Percentiles rank a stretch among this genome's conserved stretches.
Conservation (phyloP, 1,140 invertebrate species). For the Euura saliciscinereae region DNA sequence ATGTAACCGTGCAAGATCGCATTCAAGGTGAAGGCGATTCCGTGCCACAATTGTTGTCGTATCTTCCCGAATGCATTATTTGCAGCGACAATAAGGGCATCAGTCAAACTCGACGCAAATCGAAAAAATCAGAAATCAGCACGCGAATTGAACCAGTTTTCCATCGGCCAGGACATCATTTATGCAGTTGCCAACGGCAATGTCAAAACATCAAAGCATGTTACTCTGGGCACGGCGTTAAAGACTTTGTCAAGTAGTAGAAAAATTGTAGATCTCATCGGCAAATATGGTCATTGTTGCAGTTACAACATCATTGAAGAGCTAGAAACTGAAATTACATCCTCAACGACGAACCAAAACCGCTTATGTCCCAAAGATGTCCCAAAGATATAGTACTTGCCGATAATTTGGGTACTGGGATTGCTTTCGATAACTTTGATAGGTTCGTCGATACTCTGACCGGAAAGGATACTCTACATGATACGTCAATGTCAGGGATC, state of each 20-base stretch:
- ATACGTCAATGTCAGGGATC: conserved; percentile 48
- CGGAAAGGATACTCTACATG: conserved; percentile 55
- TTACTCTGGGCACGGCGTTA: conserved; percentile 32
- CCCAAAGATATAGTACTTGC: conserved; percentile 34
- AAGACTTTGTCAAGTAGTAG: conserved; percentile 34
- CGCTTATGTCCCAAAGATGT: conserved; percentile 32
- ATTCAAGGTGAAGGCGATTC: conserved; percentile 14
- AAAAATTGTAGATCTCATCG: conserved; percentile 35
- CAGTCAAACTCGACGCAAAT: conserved; percentile 6
- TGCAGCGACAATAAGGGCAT: conserved; percentile 12
- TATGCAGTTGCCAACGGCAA: conserved; percentile 14
- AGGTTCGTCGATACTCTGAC: conserved; percentile 52
- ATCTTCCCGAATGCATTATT: conserved; percentile 11
- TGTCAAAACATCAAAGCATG: conserved; percentile 29
- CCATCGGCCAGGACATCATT: conserved; percentile 15
- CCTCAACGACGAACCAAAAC: background rate
- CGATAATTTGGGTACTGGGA: conserved; percentile 26
- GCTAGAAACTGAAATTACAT: conserved; percentile 27
- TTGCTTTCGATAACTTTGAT: conserved; percentile 50
- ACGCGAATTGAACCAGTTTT: conserved; percentile 9
- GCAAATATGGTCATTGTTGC: conserved; percentile 29
- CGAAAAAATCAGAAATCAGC: background rate
- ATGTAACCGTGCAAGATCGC: conserved; percentile 1
- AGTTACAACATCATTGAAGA: conserved; percentile 23
- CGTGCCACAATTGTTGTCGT: background rate